Evolutionary conservation across 2,888 invertebrate genomes (phyloP), one percentile per base, ranked within the genome.

Genomic region (Aspidiotus destructor): DNA sequence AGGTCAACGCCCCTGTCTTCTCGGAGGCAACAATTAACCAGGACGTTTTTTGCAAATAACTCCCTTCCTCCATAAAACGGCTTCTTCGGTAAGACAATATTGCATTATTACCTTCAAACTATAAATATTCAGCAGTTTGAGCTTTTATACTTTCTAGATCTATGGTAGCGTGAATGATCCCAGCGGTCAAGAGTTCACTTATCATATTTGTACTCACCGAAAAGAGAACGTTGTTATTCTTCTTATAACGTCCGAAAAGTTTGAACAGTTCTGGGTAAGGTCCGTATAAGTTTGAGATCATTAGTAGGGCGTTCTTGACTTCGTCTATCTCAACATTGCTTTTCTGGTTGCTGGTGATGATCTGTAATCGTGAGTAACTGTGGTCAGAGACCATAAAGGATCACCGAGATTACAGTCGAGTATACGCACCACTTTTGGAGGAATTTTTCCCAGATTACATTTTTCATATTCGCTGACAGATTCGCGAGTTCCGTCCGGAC

Each of bases 371-470:
- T 60, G 41, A 5, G 5, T 57, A 57, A 11, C 17, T 55, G 54
- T 67, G 41, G 44, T 44, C 42, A 41, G 10, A 28, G 28, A 28
- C 48, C n/a, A 48, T 52, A 11, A 62, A 17, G 10, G 9, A 55
- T 28, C 9, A 62, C 10, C 10, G n/a, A 41, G 69, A 28, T 28
- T 28, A 28, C 28, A 3, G 28, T 28, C 28, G 28, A 28, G 28
- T 28, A 3, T 74, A 75, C 80, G 80, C 52, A 62, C 62, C 78
- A 80, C 78, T 71, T 78, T 77, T 0, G 86, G 83, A 0, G 87
- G 86, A 7, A 84, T 81, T 74, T 82, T 77, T 0, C 81, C 84
- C 41, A 86, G 77, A 75, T 86, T 81, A 75, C 87, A 88, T 1
- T 78, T 80, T 1, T 78, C 75, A 75, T 80, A 84, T 68, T 84